Percentiles rank a stretch among this genome's conserved stretches.
phyloP scores from a whole-genome alignment of 2,797 vertebrate genomes.

The Smutsia temminckii region DNA sequence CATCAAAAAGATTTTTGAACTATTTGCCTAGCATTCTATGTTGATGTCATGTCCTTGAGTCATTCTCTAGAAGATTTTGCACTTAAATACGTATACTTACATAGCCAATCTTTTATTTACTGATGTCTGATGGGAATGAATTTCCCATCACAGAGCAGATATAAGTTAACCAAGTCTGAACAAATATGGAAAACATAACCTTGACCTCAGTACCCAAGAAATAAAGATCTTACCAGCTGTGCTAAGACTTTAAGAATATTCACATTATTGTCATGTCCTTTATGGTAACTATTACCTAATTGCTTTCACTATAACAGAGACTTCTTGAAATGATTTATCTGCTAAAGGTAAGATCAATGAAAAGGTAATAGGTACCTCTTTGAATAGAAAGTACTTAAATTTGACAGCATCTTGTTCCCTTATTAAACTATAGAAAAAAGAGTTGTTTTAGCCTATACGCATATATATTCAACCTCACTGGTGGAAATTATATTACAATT shows the following conservation, averaged over 20 bases:
- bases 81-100: neutral
- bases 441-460: neutral
- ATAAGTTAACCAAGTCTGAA: neutral
- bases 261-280: neutral
- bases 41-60: neutral
- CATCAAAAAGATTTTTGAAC: neutral
- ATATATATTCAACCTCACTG: neutral
- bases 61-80: neutral
- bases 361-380: neutral
- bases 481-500: neutral
- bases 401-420: neutral
- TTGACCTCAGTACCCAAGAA: neutral
- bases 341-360: neutral
- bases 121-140: neutral
- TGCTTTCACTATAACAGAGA: neutral
- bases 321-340: neutral
- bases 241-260: neutral
- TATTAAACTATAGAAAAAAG: neutral
- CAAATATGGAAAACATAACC: neutral
- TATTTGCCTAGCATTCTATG: neutral
- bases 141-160: neutral
- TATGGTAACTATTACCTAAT: neutral
- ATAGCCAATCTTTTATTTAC: neutral
- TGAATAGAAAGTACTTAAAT: neutral
- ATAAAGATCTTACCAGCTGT: neutral